Base-by-base conservation (phyloP, 2,888 invertebrate species). In the Agrotis exclamationis region DNA sequence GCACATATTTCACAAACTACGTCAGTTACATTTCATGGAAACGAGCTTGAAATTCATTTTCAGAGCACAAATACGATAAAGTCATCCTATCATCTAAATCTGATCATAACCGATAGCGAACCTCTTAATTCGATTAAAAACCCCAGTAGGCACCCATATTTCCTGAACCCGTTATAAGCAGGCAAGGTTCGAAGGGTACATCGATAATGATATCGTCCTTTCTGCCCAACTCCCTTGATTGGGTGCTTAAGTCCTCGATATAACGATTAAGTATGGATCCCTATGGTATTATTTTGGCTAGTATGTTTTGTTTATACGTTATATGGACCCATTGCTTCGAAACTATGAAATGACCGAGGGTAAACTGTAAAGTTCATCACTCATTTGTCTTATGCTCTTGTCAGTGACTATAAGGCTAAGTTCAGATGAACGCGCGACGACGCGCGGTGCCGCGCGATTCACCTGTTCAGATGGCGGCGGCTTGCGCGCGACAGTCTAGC, bases 191-290 rank as follows among this genome's bases (percentile, higher is more conserved):
- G 22, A 53, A 45, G 65, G 67, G 62, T 63, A 45, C 48, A 58
- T 72, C 74, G 76, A 86, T 83, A 86, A 85, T 81, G 78, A 79
- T 81, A 76, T 76, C 76, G 69, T 72, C 72, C 79, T 75, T 76
- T 45, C 66, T 62, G 71, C 84, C 77, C 78, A 81, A 80, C 63
- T 83, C 74, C 63, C 74, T 69, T 79, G 79, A 86, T 86, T 87
- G 86, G 83, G 80, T 85, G 82, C 82, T 86, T 85, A 80, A 82
- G 85, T 78, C 70, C 65, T 79, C 78, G 70, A 86, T 86, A 81
- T 62, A 81, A 66, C 76, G 82, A 84, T 82, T 85, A 84, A 76
- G 70, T 66, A 74, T 70, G 65, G 67, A 81, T 81, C 85, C 76
- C 72, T 56, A 65, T 62, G 48, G 73, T 48, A 68, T 65, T 80